Evolutionary conservation across 2,888 invertebrate genomes (phyloP).

Genomic region (Parnassius glacialis): DNA sequence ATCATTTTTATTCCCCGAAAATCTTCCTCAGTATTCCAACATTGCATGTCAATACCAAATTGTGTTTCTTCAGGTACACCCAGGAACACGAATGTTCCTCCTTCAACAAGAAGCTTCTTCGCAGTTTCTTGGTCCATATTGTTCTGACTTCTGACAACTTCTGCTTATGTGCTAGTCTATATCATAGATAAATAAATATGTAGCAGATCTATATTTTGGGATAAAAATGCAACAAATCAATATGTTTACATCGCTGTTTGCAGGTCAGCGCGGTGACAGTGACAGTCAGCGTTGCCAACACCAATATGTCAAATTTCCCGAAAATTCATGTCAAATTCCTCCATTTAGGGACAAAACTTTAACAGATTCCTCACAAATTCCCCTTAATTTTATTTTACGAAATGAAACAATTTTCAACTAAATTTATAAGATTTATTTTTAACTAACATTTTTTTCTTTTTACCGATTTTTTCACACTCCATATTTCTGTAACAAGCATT

Average conservation of each 20-base stretch:
- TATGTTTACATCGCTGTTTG: conserved; percentile 53
- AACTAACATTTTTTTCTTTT: no score
- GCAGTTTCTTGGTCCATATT: conserved; percentile 90
- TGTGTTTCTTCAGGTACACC: conserved; percentile 95
- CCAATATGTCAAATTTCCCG: no score
- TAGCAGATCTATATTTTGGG: conserved; percentile 34
- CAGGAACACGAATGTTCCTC: conserved; percentile 90
- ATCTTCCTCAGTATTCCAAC: conserved; percentile 93
- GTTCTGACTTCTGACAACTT: conserved; percentile 31
- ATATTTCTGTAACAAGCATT: no score
- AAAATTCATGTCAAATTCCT: no score
- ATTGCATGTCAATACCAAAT: conserved; percentile 94
- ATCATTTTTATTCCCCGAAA: conserved; percentile 99
- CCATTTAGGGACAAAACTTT: no score
- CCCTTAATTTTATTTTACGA: no score
- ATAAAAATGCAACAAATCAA: conserved; percentile 48
- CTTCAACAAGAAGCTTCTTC: conserved; percentile 87
- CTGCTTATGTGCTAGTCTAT: conserved; percentile 34
- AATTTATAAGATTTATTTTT: no score
- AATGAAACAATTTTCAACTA: no score
- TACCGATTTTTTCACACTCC: no score
- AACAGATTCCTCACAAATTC: no score
- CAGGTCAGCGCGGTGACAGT: conserved; percentile 11
- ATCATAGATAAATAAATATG: no score
- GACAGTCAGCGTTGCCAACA: background rate